Conservation (phyloP, 2,888 invertebrate species). For the Sthenelais limicola region DNA sequence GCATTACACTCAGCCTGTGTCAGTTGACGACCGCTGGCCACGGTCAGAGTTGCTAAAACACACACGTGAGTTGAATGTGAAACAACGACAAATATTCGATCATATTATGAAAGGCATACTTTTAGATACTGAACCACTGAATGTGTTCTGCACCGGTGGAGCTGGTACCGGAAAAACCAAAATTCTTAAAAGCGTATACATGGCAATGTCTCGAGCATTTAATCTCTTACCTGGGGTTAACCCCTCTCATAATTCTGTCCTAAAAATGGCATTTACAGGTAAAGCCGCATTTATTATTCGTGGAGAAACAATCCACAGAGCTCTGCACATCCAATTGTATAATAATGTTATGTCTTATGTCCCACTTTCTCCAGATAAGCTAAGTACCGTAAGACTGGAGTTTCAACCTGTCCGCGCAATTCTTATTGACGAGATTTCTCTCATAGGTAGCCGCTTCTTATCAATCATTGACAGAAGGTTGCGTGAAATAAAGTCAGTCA, state of each 20-base stretch:
- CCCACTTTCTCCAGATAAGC: neutral
- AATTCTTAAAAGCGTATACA: neutral
- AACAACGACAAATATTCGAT: neutral
- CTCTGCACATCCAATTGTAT: neutral
- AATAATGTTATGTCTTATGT: too few relatives aligned
- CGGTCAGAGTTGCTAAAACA: neutral
- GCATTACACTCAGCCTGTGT: neutral
- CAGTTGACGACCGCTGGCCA: neutral
- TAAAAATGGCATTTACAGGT: too few relatives aligned
- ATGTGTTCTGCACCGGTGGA: neutral
- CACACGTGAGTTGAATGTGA: neutral
- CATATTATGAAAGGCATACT: neutral
- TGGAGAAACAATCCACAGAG: neutral
- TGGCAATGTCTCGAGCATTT: neutral
- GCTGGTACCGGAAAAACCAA: neutral
- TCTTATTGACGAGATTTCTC: neutral
- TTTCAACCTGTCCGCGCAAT: neutral
- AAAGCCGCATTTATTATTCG: neutral
- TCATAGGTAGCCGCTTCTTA: neutral
- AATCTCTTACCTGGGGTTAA: neutral
- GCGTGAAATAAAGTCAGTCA: neutral
- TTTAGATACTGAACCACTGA: neutral
- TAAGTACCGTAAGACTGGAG: neutral
- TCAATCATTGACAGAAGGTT: neutral
- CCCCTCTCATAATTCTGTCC: neutral